A percentile compares a stretch with the other conserved stretches of the same genome.
Evolutionary conservation across 2,113 vertebrate species (phyloP).

Genomic region (Cairina moschata): DNA sequence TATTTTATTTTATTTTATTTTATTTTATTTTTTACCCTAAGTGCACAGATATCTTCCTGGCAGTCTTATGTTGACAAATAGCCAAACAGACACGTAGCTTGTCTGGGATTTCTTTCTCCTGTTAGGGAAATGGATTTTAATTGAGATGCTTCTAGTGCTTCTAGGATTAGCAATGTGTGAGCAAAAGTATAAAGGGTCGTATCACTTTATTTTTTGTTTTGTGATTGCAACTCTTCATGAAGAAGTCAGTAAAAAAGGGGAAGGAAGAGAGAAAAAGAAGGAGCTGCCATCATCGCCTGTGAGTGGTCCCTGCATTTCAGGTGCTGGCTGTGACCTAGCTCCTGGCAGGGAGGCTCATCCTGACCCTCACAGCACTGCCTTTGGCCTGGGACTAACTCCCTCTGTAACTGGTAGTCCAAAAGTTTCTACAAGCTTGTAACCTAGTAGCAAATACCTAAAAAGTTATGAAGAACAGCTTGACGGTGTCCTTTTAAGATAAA

Average conservation of each 20-base stretch:
- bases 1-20: too few species aligned
- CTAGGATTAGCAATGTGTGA: neutral
- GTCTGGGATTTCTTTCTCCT: neutral
- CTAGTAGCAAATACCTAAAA: neutral
- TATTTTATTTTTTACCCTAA: too few species aligned
- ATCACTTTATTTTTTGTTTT: neutral
- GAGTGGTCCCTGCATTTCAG: neutral
- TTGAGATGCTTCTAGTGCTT: neutral
- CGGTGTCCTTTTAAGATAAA: slow-evolving; percentile 37
- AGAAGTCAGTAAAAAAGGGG: neutral
- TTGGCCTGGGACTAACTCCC: neutral
- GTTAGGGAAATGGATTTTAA: neutral
- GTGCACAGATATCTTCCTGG: neutral
- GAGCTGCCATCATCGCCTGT: too few species aligned
- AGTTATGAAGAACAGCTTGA: slow-evolving; percentile 35
- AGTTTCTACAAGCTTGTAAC: neutral
- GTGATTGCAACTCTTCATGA: neutral
- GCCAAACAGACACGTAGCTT: neutral
- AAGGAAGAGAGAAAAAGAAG: neutral
- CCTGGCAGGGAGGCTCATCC: neutral
- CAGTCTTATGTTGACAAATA: neutral
- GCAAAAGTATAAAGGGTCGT: neutral
- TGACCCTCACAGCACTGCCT: neutral
- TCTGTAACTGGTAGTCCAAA: neutral
- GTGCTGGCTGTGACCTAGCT: rapidly evolving